These are phyloP conservation scores for Epirrhoe tristata DNA, from an alignment of 2,888 invertebrate genomes.

Conservation along the genomic window DNA sequence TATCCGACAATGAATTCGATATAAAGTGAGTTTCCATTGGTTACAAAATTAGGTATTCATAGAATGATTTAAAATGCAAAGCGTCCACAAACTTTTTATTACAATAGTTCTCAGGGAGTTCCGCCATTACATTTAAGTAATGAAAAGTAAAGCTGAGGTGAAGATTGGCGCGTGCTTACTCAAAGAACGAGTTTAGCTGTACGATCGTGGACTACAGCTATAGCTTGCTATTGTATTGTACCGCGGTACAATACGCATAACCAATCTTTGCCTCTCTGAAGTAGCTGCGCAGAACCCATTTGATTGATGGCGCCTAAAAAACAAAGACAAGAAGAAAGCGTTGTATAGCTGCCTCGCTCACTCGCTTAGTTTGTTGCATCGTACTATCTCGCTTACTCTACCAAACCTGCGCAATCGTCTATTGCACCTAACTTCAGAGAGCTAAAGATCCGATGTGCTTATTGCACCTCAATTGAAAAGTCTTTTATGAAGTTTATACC, in stretches of 20 bases:
- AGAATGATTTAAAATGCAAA: conserved; percentile 25
- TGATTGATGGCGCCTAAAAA: too few relatives aligned
- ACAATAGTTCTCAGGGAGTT: conserved; percentile 17
- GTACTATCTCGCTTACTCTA: too few relatives aligned
- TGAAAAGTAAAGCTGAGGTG: conserved; percentile 16
- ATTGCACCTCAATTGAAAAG: conserved; percentile 3
- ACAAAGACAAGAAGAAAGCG: too few relatives aligned
- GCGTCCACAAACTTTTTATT: conserved; percentile 10
- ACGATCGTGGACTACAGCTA: background rate
- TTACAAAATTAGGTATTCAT: conserved; percentile 23
- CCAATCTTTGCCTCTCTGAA: too few relatives aligned
- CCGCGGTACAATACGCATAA: too few relatives aligned
- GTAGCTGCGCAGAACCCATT: too few relatives aligned
- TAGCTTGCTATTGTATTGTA: too few relatives aligned
- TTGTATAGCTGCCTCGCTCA: too few relatives aligned
- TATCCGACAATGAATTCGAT: conserved; percentile 9
- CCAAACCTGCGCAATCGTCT: too few relatives aligned
- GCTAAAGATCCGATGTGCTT: too few relatives aligned
- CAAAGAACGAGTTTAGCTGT: conserved; percentile 1
- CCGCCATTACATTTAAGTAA: conserved; percentile 9
- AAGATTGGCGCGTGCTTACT: conserved; percentile 6
- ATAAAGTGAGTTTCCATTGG: conserved; percentile 1
- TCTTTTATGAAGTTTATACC: conserved; percentile 6
- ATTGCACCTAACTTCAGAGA: too few relatives aligned
- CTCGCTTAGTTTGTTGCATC: too few relatives aligned